These are phyloP conservation scores for Kradibia gibbosae DNA, from an alignment of 1,140 invertebrate species.

Conservation along the genomic window DNA sequence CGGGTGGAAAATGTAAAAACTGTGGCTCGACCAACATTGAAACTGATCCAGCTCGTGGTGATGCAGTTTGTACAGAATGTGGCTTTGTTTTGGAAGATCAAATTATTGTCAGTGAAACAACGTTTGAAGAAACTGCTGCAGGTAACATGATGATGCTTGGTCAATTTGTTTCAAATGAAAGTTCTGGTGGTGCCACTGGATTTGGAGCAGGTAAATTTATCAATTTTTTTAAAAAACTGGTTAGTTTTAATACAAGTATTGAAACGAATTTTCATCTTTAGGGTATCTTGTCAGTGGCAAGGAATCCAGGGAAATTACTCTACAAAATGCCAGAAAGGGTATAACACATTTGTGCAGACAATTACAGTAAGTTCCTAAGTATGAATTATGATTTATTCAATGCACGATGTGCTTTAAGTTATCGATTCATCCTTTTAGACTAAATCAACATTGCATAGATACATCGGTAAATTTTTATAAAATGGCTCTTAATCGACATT, in stretches of 20 bases:
- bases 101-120: slow-evolving; percentile 96
- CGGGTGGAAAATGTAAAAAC: slow-evolving; percentile 84
- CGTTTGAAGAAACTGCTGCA: slow-evolving; percentile 94
- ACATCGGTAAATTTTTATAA: slow-evolving; percentile 97
- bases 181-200: slow-evolving; percentile 84
- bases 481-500: slow-evolving; percentile 89
- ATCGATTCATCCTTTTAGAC: slow-evolving; percentile 65
- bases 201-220: slow-evolving; percentile 78
- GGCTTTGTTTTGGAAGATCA: slow-evolving; percentile 96
- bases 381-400: slow-evolving; percentile 11
- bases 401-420: slow-evolving; percentile 13
- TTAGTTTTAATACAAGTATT: not conserved
- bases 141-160: slow-evolving; percentile 91
- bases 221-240: not conserved
- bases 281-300: slow-evolving; percentile 87
- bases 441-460: slow-evolving; percentile 94
- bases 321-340: slow-evolving; percentile 88
- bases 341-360: slow-evolving; percentile 86
- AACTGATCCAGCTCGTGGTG: slow-evolving; percentile 91
- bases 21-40: slow-evolving; percentile 97
- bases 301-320: slow-evolving; percentile 92
- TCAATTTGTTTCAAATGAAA: slow-evolving; percentile 92
- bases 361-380: slow-evolving; percentile 72
- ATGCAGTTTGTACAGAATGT: slow-evolving; percentile 96
- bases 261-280: slow-evolving; percentile 61